Evolutionary conservation across 2,113 vertebrate genomes (phyloP).

Genomic region (Panthera leo): DNA sequence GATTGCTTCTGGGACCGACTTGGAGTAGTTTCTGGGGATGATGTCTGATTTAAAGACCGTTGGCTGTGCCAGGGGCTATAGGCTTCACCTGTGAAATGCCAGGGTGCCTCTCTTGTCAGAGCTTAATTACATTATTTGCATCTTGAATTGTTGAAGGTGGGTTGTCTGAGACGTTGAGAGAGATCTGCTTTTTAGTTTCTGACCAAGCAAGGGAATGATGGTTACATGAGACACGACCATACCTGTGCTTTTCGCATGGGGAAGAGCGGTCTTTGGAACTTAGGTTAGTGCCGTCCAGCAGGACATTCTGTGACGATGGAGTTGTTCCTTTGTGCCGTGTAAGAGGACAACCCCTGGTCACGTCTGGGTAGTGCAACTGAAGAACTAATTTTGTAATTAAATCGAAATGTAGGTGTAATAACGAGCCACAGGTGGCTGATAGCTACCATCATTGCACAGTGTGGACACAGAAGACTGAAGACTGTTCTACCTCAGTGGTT

Average conservation of each 20-base stretch:
- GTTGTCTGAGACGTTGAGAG: not conserved
- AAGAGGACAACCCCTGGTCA: accelerated
- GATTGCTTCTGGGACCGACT: not conserved
- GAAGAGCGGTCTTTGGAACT: not conserved
- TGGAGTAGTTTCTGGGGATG: constrained; percentile 50
- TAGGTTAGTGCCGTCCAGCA: accelerated
- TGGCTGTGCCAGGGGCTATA: not conserved
- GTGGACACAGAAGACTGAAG: not conserved
- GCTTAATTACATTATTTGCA: constrained; percentile 53
- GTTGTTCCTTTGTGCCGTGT: not conserved
- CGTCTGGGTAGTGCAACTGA: not conserved
- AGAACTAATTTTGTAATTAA: not conserved
- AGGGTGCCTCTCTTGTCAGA: not conserved
- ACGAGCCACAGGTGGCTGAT: not conserved
- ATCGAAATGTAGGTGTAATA: not conserved
- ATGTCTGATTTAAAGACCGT: constrained; percentile 29
- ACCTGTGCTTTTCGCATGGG: not conserved
- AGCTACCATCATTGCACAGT: not conserved
- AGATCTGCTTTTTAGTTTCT: constrained; percentile 33
- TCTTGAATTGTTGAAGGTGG: not conserved
- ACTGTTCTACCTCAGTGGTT: not conserved
- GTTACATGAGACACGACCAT: not conserved
- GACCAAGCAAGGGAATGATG: not conserved
- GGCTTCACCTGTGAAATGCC: not conserved
- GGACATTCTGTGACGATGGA: not conserved